These are phyloP conservation scores for Coluber constrictor DNA, from an alignment of 2,797 vertebrate genomes.

Conservation along the genomic window DNA sequence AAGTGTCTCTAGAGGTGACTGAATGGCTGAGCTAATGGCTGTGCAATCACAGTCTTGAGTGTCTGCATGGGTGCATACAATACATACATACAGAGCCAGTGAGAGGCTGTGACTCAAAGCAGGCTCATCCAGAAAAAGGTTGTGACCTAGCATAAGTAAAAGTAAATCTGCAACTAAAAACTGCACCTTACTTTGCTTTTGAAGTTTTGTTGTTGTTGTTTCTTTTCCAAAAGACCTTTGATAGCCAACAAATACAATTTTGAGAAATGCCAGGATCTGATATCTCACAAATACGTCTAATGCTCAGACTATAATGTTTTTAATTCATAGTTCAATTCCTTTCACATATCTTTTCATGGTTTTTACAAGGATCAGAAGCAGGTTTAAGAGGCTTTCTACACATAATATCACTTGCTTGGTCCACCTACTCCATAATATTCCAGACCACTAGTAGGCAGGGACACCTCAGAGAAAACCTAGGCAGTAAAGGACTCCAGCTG, in stretches of 20 bases:
- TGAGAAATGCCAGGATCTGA: not conserved
- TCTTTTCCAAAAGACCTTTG: not conserved
- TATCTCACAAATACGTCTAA: not conserved
- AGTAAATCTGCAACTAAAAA: not conserved
- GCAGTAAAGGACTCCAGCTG: too few species aligned
- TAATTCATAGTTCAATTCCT: not conserved
- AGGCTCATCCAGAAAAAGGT: not conserved
- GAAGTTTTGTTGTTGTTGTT: not conserved
- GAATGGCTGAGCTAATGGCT: not conserved
- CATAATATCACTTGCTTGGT: not conserved
- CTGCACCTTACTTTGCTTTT: not conserved
- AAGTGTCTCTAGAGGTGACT: not conserved
- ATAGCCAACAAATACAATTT: not conserved
- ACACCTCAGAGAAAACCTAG: not conserved
- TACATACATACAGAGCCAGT: not conserved
- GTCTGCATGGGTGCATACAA: not conserved
- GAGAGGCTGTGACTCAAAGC: not conserved
- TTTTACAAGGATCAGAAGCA: not conserved
- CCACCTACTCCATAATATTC: not conserved
- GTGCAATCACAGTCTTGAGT: not conserved
- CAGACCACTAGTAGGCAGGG: not conserved
- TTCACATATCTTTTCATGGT: not conserved
- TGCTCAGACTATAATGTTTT: not conserved
- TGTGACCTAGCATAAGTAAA: not conserved
- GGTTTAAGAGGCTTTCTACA: not conserved